These are phyloP conservation scores for Sinosuthora webbiana DNA, from an alignment of 2,113 vertebrate species.

Conservation along the genomic window DNA sequence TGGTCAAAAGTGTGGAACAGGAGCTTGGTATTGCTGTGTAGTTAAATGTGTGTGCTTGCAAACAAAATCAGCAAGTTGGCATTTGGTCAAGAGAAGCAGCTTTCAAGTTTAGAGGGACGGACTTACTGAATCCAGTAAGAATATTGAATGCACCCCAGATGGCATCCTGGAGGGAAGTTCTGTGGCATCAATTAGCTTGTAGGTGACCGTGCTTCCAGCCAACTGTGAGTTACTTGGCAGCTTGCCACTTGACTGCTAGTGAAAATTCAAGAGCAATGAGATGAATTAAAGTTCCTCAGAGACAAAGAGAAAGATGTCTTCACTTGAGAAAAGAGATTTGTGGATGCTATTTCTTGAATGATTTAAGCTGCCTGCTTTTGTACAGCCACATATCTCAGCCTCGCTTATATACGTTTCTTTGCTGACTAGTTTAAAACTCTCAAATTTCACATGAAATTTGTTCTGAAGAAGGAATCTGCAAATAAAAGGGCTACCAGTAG, in stretches of 20 bases:
- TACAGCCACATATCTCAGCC: background rate
- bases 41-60: conserved; percentile 33
- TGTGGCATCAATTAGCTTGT: conserved; percentile 62
- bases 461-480: background rate
- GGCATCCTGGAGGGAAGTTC: conserved; percentile 56
- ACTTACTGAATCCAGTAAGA: conserved; percentile 25
- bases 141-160: conserved; percentile 48
- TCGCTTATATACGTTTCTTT: background rate
- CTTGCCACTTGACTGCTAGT: conserved; percentile 29
- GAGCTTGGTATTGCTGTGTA: conserved; percentile 3
- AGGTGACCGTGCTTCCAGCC: conserved; percentile 54
- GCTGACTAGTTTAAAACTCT: background rate
- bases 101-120: conserved; percentile 21
- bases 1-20: background rate
- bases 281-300: conserved; percentile 40
- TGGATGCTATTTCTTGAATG: background rate
- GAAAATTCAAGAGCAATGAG: conserved; percentile 36
- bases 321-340: background rate
- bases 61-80: conserved; percentile 51
- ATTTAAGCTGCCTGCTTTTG: background rate
- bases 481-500: background rate
- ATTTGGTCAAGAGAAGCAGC: conserved; percentile 44
- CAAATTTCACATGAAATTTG: background rate
- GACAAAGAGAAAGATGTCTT: conserved; percentile 54
- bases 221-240: conserved; percentile 51